Percentiles rank a stretch among this genome's conserved stretches.
phyloP scores from a whole-genome alignment of 2,888 invertebrate genomes.

The Xestia ashworthii region DNA sequence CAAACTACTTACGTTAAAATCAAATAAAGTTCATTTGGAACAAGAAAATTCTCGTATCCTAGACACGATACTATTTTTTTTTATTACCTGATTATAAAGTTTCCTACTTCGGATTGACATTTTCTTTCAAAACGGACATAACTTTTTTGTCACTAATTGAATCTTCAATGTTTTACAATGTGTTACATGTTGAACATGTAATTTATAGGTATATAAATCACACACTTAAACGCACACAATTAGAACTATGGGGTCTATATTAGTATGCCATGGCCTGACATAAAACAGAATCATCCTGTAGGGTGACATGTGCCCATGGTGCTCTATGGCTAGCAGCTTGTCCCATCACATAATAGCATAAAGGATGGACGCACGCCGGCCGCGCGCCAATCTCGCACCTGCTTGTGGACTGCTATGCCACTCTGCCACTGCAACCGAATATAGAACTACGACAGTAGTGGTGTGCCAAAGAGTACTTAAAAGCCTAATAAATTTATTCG shows the following conservation, averaged over 20 bases:
- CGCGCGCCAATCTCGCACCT: slow-evolving; percentile 72
- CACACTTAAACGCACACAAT: too few relatives aligned
- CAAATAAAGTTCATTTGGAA: background rate
- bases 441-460: slow-evolving; percentile 35
- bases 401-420: slow-evolving; percentile 43
- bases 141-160: background rate
- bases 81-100: background rate
- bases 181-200: too few relatives aligned
- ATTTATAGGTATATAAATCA: too few relatives aligned
- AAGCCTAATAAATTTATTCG: background rate
- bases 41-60: background rate
- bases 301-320: slow-evolving; percentile 73
- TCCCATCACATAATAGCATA: slow-evolving; percentile 75
- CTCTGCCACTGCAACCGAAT: slow-evolving; percentile 44
- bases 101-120: background rate
- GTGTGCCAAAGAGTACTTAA: background rate
- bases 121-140: background rate
- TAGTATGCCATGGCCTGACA: too few relatives aligned
- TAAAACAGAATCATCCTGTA: slow-evolving; percentile 68
- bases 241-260: too few relatives aligned
- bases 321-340: slow-evolving; percentile 83
- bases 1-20: background rate
- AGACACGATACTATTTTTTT: background rate
- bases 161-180: background rate
- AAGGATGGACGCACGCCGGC: slow-evolving; percentile 84